Base-by-base conservation (phyloP, 1,140 invertebrate genomes). In the Zaprionus camerounensis region DNA sequence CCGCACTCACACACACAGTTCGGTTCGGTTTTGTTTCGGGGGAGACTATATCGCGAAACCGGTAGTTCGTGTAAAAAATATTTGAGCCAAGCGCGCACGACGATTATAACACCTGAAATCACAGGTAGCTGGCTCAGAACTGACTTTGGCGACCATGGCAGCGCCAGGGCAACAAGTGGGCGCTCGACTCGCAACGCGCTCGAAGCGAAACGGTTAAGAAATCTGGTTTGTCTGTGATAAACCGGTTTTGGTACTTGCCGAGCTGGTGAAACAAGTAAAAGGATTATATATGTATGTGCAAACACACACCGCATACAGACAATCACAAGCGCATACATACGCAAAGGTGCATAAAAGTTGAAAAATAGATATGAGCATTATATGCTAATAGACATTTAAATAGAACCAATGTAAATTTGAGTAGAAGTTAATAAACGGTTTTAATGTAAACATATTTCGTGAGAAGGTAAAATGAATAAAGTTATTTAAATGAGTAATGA, bases 71-170 rank as follows among this genome's bases (percentile, higher is more conserved):
- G 53, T 70, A 57, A 49, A 70, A 71, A 49, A 59, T 59, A 53
- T 64, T 71, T 64, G 73, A 65, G 73, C 68, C 55, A 71, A 71
- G 73, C 73, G 73, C 73, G 73, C 68, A 76, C 73, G 73, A 65
- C 59, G 61, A 65, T 65, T 71, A 76, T 55, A 59, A 76, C 73
- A 76, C 73, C 73, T 71, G 73, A 76, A 76, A 71, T 65, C 68
- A 59, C 73, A 76, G 73, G 73, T 76, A 76, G 68, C 73, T 76
- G 73, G 73, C 73, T 64, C 62, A 17, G 36, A 71, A 76, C 73
- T 76, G 68, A 76, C 68, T 76, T 76, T 75, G 72, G 67, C 73
- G 73, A 76, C 68, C 73, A 71, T 76, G 68, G 73, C 73, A 76
- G 68, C 72, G 62, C 26, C 59, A 65, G 67, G 61, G 68, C 68